Evolutionary conservation across 2,113 vertebrate genomes (phyloP).

Genomic region (Ceyx margarethae): DNA sequence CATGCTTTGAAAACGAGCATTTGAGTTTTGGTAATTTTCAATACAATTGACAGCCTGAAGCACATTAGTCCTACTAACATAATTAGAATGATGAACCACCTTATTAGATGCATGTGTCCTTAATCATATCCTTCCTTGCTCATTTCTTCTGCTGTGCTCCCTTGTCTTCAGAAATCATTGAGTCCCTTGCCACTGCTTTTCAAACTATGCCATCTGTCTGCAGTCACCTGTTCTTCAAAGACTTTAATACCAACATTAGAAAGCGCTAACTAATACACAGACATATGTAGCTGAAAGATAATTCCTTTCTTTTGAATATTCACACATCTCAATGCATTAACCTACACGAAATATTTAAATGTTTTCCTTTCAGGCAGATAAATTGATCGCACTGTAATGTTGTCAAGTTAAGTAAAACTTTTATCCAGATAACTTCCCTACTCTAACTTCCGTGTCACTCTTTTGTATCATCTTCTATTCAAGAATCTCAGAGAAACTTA

Average conservation of each 20-base stretch:
- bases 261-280: neutral
- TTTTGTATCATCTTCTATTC: neutral
- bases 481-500: neutral
- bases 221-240: neutral
- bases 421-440: neutral
- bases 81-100: neutral
- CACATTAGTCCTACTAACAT: neutral
- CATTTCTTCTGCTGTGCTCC: neutral
- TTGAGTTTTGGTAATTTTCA: neutral
- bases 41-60: neutral
- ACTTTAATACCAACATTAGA: neutral
- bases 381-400: neutral
- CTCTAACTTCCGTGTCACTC: neutral
- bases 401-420: neutral
- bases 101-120: fast-evolving
- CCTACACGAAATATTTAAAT: neutral
- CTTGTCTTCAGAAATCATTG: neutral
- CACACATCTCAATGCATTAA: neutral
- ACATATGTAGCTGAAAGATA: neutral
- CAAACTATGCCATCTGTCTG: neutral
- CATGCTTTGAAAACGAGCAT: neutral
- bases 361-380: neutral
- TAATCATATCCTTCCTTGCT: neutral
- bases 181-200: neutral
- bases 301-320: slow-evolving; percentile 8